Conservation (phyloP, 2,797 vertebrate genomes). For the Notolabrus celidotus region DNA sequence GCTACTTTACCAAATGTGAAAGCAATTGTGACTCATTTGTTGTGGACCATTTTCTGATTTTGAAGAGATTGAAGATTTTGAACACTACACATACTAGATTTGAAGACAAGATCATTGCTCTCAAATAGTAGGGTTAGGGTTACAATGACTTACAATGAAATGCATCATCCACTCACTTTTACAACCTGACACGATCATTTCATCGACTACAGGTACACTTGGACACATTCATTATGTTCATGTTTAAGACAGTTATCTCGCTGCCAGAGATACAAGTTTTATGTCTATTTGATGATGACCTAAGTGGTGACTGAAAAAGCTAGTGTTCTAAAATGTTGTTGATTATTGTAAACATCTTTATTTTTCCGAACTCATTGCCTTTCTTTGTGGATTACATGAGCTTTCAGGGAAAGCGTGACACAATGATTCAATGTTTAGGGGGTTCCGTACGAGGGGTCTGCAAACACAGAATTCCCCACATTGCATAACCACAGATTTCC, state of each 20-base stretch:
- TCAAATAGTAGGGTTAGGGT: too few species aligned
- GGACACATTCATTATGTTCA: too few species aligned
- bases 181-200: too few species aligned
- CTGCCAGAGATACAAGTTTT: constrained; percentile 1
- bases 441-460: constrained; percentile 62
- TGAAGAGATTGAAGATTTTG: too few species aligned
- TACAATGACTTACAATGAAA: too few species aligned
- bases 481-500: constrained; percentile 73
- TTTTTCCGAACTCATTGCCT: constrained; percentile 29
- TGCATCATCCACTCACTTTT: too few species aligned
- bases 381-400: constrained; percentile 20
- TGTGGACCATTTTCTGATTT: too few species aligned
- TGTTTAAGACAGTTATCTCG: background rate
- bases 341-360: constrained; percentile 11
- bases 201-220: too few species aligned
- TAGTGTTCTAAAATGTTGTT: background rate
- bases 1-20: too few species aligned
- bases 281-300: background rate
- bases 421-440: constrained; percentile 49
- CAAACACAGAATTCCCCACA: constrained; percentile 72
- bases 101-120: too few species aligned
- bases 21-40: too few species aligned
- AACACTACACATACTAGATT: too few species aligned
- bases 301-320: background rate
- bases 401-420: constrained; percentile 31